These are phyloP conservation scores for Anneissia japonica DNA, from an alignment of 35 echinoderm and acorn worm species.

Conservation along the genomic window DNA sequence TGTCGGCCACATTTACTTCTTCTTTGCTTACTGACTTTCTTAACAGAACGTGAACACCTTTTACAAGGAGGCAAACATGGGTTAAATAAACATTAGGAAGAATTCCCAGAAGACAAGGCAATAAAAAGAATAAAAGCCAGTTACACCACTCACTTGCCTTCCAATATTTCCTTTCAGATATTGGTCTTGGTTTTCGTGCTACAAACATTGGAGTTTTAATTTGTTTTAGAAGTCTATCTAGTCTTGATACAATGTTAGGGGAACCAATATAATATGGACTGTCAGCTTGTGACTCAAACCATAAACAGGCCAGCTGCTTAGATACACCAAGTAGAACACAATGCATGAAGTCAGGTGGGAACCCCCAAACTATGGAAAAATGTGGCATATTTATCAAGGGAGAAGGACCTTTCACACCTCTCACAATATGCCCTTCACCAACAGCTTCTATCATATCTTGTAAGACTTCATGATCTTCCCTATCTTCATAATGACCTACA, in stretches of 20 bases:
- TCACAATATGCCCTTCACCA: not conserved
- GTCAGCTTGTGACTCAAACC: conserved; percentile 25
- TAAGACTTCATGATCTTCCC: conserved; percentile 45
- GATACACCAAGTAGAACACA: conserved; percentile 38
- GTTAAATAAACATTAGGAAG: conserved; percentile 23
- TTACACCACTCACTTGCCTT: conserved; percentile 54
- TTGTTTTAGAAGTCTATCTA: not conserved
- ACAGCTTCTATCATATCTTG: conserved; percentile 18
- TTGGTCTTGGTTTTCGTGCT: conserved; percentile 21
- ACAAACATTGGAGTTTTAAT: conserved; percentile 19
- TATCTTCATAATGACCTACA: conserved; percentile 38
- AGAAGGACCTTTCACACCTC: conserved; percentile 50
- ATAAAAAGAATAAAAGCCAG: conserved; percentile 34
- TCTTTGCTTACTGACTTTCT: conserved; percentile 34
- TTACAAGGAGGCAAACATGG: conserved; percentile 30
- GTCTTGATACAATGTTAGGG: not conserved
- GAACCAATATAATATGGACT: conserved; percentile 25
- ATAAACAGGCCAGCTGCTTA: conserved; percentile 24
- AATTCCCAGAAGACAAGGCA: conserved; percentile 21
- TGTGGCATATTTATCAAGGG: conserved; percentile 22
- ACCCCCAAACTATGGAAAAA: conserved; percentile 40
- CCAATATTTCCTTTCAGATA: conserved; percentile 36
- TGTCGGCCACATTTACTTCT: conserved; percentile 36
- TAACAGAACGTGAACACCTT: conserved; percentile 27
- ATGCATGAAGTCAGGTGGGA: conserved; percentile 49